phyloP scores from a whole-genome alignment of 2,113 vertebrate species.

The Deroptyus accipitrinus region DNA sequence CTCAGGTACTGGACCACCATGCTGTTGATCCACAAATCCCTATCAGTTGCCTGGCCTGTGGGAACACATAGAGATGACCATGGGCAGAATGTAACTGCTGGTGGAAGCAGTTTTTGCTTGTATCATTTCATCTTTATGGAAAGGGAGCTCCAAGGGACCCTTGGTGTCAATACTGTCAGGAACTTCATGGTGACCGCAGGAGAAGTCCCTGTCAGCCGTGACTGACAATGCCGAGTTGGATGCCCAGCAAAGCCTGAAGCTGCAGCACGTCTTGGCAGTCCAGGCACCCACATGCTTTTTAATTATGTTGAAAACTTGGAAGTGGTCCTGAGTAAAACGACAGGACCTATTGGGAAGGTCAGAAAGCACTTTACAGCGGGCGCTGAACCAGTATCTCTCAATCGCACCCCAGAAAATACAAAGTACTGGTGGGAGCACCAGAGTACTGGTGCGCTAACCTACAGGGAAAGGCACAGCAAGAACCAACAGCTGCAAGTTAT shows the following conservation, averaged over 20 bases:
- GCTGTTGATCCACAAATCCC: background rate
- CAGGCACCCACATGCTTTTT: background rate
- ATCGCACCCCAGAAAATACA: background rate
- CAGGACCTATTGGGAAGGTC: background rate
- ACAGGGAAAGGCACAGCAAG: background rate
- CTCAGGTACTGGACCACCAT: background rate
- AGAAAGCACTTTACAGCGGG: background rate
- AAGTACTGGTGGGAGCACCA: background rate
- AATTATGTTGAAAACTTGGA: background rate
- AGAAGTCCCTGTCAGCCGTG: background rate
- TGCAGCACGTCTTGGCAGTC: background rate
- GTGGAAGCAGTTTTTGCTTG: background rate
- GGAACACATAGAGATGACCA: background rate
- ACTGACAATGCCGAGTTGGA: accelerated
- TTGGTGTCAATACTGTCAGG: background rate
- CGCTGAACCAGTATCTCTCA: background rate
- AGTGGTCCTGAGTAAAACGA: background rate
- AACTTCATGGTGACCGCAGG: background rate
- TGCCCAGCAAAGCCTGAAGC: background rate
- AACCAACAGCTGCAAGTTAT: background rate
- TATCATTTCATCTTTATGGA: background rate
- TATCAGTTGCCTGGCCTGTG: background rate
- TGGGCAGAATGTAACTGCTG: background rate
- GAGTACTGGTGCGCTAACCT: background rate
- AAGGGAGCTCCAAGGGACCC: background rate